phyloP scores from a whole-genome alignment of 1,140 invertebrate species.

The Mamestra configurata region DNA sequence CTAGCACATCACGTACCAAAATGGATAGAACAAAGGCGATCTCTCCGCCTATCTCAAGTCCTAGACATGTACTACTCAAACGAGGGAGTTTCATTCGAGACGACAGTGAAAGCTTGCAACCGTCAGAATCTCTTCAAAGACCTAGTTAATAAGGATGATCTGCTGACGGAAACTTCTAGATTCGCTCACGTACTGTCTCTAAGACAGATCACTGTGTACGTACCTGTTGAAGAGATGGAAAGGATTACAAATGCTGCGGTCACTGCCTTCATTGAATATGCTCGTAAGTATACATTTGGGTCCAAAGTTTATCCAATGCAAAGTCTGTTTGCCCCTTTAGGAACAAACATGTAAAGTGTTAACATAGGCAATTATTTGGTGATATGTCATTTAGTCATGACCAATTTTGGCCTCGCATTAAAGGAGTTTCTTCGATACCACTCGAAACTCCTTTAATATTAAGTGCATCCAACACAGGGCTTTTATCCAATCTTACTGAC shows the following conservation, averaged over 20 bases:
- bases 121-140: slow-evolving; percentile 85
- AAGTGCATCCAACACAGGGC: too few relatives aligned
- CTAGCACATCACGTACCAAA: slow-evolving; percentile 87
- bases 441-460: too few relatives aligned
- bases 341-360: background rate
- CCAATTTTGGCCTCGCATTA: too few relatives aligned
- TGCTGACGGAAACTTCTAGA: slow-evolving; percentile 78
- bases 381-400: too few relatives aligned
- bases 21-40: slow-evolving; percentile 85
- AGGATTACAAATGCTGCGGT: slow-evolving; percentile 79
- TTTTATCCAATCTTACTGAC: too few relatives aligned
- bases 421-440: too few relatives aligned
- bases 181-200: slow-evolving; percentile 82
- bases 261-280: slow-evolving; percentile 79
- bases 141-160: slow-evolving; percentile 74
- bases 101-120: slow-evolving; percentile 88
- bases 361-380: background rate
- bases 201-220: slow-evolving; percentile 79
- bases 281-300: slow-evolving; percentile 75
- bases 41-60: slow-evolving; percentile 90
- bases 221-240: slow-evolving; percentile 78
- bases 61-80: slow-evolving; percentile 92
- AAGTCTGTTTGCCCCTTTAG: too few relatives aligned
- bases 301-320: background rate
- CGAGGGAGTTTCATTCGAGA: slow-evolving; percentile 88